phyloP scores from a whole-genome alignment of 2,888 invertebrate genomes.

The Calameuta idolon region DNA sequence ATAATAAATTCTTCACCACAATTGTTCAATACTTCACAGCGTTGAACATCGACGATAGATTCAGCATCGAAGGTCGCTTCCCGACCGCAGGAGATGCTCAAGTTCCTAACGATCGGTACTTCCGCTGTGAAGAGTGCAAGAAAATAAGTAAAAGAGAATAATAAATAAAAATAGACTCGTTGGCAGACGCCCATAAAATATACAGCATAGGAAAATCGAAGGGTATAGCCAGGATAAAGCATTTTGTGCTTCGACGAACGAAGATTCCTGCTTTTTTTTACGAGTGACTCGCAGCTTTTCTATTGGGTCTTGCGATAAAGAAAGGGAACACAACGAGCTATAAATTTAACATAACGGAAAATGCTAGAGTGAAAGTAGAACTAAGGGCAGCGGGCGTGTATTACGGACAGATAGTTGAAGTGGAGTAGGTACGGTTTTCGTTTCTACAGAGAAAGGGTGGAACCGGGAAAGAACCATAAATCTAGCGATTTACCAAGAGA shows the following conservation, averaged over 20 bases:
- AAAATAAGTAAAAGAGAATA: background rate
- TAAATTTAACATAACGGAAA: conserved; percentile 4
- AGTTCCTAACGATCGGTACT: background rate
- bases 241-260: background rate
- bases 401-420: background rate
- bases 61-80: background rate
- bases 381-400: conserved; percentile 1
- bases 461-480: conserved; percentile 44
- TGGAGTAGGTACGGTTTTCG: conserved; percentile 4
- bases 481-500: conserved; percentile 51
- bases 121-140: background rate
- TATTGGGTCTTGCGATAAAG: background rate
- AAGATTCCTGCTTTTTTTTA: background rate
- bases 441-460: conserved; percentile 51
- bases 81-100: background rate
- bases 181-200: background rate
- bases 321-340: background rate
- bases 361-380: background rate
- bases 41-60: background rate
- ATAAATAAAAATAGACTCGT: background rate
- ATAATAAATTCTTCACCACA: background rate
- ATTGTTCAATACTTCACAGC: background rate
- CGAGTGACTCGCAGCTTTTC: background rate
- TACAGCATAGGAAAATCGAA: background rate
- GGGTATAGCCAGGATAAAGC: background rate